Conservation (phyloP, 2,888 invertebrate species). For the Neoitamus cyanurus region DNA sequence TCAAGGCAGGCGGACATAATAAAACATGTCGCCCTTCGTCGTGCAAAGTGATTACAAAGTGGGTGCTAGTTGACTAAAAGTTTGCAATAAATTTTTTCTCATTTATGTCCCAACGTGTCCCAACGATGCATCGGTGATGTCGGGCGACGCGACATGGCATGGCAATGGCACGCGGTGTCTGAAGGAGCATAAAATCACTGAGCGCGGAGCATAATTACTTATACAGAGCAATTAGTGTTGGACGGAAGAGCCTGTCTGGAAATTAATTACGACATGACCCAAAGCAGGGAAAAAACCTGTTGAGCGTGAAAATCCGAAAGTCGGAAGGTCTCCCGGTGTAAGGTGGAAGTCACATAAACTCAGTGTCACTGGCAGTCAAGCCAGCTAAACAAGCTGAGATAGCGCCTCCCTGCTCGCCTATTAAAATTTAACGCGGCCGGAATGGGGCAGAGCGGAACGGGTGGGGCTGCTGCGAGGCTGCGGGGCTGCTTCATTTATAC, state of each 20-base stretch:
- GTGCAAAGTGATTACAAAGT: neutral
- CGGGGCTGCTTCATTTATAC: neutral
- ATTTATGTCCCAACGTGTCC: neutral
- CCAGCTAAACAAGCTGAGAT: neutral
- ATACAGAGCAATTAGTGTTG: conserved; percentile 7
- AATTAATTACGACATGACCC: conserved; percentile 24
- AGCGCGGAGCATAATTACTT: neutral
- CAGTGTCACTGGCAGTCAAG: neutral
- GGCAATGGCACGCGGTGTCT: neutral
- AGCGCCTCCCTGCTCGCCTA: neutral
- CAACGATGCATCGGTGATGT: neutral
- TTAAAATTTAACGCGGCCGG: neutral
- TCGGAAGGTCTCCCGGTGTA: neutral
- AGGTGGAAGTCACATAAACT: conserved; percentile 21
- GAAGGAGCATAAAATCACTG: neutral
- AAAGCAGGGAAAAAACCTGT: neutral
- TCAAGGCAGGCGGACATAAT: neutral
- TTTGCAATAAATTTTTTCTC: neutral
- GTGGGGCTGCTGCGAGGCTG: neutral
- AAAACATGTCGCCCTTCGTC: neutral
- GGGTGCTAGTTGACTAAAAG: neutral
- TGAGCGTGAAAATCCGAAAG: conserved; percentile 13
- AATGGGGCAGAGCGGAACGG: neutral
- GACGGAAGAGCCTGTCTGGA: neutral
- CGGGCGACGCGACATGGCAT: neutral